Evolutionary conservation across 2,797 vertebrate species (phyloP), one percentile per base, ranked within the genome.

Genomic region (Sternotherus odoratus): DNA sequence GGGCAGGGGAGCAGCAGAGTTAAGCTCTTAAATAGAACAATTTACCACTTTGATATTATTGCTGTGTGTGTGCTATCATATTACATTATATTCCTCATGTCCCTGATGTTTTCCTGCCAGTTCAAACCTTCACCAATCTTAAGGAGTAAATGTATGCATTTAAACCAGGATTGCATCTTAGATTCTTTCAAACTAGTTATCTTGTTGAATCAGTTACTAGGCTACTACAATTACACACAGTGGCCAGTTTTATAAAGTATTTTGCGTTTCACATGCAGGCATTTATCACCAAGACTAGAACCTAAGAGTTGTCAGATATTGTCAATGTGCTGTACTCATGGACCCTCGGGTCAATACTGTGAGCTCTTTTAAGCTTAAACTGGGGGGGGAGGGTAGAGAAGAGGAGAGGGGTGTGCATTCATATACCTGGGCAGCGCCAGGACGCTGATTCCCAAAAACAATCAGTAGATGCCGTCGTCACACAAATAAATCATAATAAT

Each of bases 221-320:
- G 86, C 51, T 92, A 79, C 53, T 75, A 78, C 13, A 95, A 88
- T 91, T 94, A 90, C 2, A 75, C 48, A 86, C 74, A 89, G 91
- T 94, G 90, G 79, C 93, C 93, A 92, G 77, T 48, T 93, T 86
- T 94, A 72, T 89, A 91, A 91, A 82, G 88, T 54, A 80, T 5
- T 88, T 82, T 51, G 77, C 72, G 53, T 60, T 43, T 57, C 79
- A 92, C 80, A 89, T 88, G 86, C 86, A 91, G 43, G 63, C 94
- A 95, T 46, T 83, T 88, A 94, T 86, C 78, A 92, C 60, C 48
- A 87, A 33, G 16, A 87, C 26, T 13, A 86, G 39, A 92, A 95
- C 91, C 53, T 74, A 86, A 93, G 93, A 84, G 91, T 57, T 92
- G 93, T 93, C 92, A 84, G 72, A 43, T 74, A 50, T 54, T 93